Base-by-base conservation (phyloP, 2,888 invertebrate genomes). In the Caenorhabditis macrosperma region DNA sequence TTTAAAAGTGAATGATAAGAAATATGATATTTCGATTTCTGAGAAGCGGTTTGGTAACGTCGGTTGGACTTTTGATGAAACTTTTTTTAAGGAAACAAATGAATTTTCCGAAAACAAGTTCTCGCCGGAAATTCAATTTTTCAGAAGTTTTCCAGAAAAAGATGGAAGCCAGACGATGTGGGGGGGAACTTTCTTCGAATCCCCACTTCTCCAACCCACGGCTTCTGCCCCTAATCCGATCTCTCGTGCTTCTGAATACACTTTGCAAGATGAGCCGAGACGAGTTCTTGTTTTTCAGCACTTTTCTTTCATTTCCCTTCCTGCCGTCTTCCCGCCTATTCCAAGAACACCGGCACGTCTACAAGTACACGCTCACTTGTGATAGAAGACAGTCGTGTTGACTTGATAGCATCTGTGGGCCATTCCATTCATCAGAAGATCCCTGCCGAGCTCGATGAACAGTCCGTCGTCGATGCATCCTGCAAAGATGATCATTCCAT, bases 371-470 rank as follows among this genome's bases (percentile, higher is more conserved):
- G 44, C 78, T 72, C 38, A 89, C 89, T 89, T 85, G 74, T 89
- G 89, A 71, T 88, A 89, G 82, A 87, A 89, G 20, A 88, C 87
- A 12, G 88, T 88, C 50, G 85, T 84, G 61, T 87, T 85, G 54
- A 87, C 82, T 67, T 85, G 83, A 67, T 90, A 89, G 64, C 89
- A 89, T 22, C 89, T 63, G 64, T 89, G 88, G 1, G 88, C 87
- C 57, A 87, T 84, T 35, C 88, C 89, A 44, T 87, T 80, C 79
- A 89, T 84, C 38, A 89, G 81, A 15, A 89, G 66, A 67, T 89
- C 89, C 2, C 86, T 63, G 4, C 89, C 89, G 38, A 89, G 46
- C 44, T 89, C 89, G 26, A 89, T 80, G 80, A 87, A 89, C 17
- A 89, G 66, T 2, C 85, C 87, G 15, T 89, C 88, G 64, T 89